Evolutionary conservation across 2,113 vertebrate species (phyloP).

Genomic region (Caretta caretta): DNA sequence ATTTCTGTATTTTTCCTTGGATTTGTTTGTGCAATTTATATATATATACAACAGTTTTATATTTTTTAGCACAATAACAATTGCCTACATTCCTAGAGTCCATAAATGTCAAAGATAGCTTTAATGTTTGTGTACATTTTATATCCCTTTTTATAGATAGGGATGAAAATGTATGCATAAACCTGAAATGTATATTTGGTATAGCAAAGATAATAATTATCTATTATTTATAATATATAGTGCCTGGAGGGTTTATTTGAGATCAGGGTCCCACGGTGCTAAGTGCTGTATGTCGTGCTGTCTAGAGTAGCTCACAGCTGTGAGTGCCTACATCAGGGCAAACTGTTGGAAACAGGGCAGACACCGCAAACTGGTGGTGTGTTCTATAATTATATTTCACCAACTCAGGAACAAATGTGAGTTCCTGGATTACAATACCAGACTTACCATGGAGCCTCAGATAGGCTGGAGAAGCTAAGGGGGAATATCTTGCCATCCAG

Average conservation of each 20-base stretch:
- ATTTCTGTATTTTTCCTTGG: background rate
- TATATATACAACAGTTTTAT: no score
- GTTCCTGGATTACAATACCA: background rate
- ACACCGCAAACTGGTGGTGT: background rate
- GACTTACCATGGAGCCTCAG: background rate
- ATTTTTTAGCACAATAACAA: no score
- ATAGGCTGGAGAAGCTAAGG: background rate
- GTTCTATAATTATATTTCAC: background rate
- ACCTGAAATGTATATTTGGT: background rate
- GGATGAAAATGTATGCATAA: background rate
- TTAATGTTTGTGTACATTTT: background rate
- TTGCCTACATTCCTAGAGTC: background rate
- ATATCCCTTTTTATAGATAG: background rate
- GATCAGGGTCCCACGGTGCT: background rate
- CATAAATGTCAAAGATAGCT: background rate
- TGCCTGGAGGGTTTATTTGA: background rate
- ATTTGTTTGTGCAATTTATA: no score
- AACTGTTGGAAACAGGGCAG: background rate
- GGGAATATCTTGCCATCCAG: background rate
- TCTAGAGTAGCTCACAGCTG: background rate
- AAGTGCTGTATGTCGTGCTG: background rate
- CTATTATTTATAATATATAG: background rate
- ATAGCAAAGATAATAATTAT: constrained; percentile 2
- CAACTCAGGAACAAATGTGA: background rate
- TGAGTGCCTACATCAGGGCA: background rate